Conservation (phyloP, 1,140 invertebrate species). For the Penaeus japonicus region DNA sequence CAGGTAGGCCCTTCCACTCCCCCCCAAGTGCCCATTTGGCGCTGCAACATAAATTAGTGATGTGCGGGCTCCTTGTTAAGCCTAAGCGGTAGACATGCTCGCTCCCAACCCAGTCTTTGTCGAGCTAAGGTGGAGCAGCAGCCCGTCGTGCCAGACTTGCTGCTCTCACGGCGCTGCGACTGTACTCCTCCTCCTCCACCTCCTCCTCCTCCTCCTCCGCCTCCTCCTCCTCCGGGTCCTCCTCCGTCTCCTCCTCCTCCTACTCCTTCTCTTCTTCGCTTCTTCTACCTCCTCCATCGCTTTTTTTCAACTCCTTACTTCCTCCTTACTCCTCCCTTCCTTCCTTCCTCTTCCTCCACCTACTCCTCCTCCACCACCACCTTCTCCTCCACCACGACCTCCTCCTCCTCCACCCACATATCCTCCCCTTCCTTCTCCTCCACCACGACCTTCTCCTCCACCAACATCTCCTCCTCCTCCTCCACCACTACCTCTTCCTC, state of each 20-base stretch:
- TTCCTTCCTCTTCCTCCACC: neutral
- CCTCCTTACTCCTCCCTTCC: neutral
- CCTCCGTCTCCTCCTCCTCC: neutral
- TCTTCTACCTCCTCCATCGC: neutral
- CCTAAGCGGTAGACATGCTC: slow-evolving; percentile 37
- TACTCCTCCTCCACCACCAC: neutral
- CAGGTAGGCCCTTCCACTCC: neutral
- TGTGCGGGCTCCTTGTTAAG: slow-evolving; percentile 29
- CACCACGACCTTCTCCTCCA: neutral
- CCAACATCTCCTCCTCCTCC: neutral
- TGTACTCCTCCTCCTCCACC: neutral
- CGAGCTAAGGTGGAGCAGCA: slow-evolving; percentile 30
- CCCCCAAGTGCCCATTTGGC: neutral
- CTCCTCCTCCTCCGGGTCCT: neutral
- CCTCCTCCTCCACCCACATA: no score
- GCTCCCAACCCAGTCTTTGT: slow-evolving; percentile 34
- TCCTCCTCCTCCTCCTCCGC: neutral
- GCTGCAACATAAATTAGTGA: slow-evolving; percentile 28
- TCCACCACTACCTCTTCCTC: no score
- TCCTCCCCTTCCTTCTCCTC: neutral
- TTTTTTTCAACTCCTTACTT: neutral
- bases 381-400: neutral
- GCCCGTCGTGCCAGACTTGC: neutral
- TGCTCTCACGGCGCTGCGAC: neutral
- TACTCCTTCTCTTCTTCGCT: neutral